Evolutionary conservation across 2,113 vertebrate genomes (phyloP).

Genomic region (Furnarius figulus): DNA sequence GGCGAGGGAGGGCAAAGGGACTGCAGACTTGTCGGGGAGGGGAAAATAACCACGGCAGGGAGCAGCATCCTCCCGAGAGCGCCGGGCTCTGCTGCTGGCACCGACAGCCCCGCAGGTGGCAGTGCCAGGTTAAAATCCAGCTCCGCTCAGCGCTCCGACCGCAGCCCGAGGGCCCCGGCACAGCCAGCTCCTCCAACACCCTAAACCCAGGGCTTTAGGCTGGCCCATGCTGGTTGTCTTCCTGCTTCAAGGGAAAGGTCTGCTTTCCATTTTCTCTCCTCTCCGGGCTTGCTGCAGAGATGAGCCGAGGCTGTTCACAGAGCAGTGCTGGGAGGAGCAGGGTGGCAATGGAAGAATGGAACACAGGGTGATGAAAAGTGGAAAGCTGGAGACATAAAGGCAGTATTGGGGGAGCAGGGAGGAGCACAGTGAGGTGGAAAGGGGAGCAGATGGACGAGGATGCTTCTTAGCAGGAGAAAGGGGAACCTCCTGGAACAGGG

Average conservation of each 20-base stretch:
- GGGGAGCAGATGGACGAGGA: not conserved
- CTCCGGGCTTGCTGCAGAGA: not conserved
- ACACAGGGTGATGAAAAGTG: not conserved
- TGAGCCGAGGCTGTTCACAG: accelerated
- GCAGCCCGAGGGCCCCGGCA: not conserved
- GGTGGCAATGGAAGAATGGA: not conserved
- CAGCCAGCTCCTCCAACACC: accelerated
- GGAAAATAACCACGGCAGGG: accelerated
- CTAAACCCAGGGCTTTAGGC: not conserved
- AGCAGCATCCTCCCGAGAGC: not conserved
- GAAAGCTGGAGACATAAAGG: not conserved
- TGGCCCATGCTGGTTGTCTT: too few species aligned
- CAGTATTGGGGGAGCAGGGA: not conserved
- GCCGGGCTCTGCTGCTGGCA: not conserved
- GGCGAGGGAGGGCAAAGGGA: not conserved
- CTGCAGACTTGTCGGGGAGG: not conserved
- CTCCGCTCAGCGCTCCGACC: not conserved
- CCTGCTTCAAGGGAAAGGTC: not conserved
- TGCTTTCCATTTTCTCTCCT: not conserved
- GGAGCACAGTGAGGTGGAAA: not conserved
- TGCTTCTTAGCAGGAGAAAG: not conserved
- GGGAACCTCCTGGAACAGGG: not conserved
- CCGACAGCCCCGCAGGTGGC: conserved; percentile 44
- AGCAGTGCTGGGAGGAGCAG: not conserved
- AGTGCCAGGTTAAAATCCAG: conserved; percentile 49